phyloP scores from a whole-genome alignment of 1,140 invertebrate genomes.

The Adoxophyes honmai region DNA sequence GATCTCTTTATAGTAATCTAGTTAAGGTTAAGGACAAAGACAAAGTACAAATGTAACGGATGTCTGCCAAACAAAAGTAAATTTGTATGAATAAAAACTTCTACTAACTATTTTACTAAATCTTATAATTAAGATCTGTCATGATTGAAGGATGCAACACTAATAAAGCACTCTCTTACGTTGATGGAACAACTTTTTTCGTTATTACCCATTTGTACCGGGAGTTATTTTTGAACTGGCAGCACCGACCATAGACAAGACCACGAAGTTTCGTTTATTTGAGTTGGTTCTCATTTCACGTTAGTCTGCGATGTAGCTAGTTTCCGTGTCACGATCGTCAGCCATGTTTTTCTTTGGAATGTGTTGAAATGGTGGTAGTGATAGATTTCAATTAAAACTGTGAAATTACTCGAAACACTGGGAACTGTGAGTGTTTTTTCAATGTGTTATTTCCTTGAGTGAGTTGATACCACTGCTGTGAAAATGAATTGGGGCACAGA shows the following conservation, averaged over 20 bases:
- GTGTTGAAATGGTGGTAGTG: conserved; percentile 72
- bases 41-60: too few relatives aligned
- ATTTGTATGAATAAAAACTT: too few relatives aligned
- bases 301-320: conserved; percentile 16
- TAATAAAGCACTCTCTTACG: too few relatives aligned
- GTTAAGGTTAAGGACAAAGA: too few relatives aligned
- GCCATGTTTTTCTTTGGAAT: conserved; percentile 65
- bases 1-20: too few relatives aligned
- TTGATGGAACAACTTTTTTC: not conserved
- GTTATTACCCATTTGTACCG: not conserved
- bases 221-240: conserved; percentile 12
- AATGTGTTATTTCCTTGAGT: conserved; percentile 70
- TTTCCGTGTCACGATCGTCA: conserved; percentile 40
- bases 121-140: too few relatives aligned
- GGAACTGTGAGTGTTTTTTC: conserved; percentile 64
- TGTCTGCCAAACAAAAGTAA: too few relatives aligned
- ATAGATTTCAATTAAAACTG: conserved; percentile 53
- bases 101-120: too few relatives aligned
- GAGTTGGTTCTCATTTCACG: conserved; percentile 36
- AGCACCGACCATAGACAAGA: conserved; percentile 31
- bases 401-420: conserved; percentile 46
- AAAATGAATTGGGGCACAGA: conserved; percentile 75
- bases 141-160: too few relatives aligned
- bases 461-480: conserved; percentile 54
- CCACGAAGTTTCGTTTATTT: conserved; percentile 13